Base-by-base conservation (phyloP, 1,140 invertebrate genomes). In the Lanistes nyassanus region DNA sequence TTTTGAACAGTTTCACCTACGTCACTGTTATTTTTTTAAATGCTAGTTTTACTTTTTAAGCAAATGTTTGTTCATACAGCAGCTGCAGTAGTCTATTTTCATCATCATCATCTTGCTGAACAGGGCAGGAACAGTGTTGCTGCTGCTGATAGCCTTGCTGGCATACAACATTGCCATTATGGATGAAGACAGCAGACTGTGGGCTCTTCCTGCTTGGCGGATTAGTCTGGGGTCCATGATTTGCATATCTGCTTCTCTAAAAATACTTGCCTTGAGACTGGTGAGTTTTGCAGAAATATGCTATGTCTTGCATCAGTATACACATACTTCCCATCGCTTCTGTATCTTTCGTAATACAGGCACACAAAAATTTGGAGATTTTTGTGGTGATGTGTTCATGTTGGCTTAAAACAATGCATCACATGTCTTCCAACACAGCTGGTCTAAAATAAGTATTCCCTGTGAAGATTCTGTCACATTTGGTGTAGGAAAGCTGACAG, bases 151-250 rank as follows among this genome's bases (percentile, higher is more conserved):
- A n/a, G 56, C 67, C 1, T 26, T 51, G 36, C 9, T 55, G 13
- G 36, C 26, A 21, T 31, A 42, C 9, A 60, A 72, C n/a, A n/a
- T 69, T 26, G 11, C 47, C 37, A 60, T 36, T 47, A n/a, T 78
- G 65, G 55, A 23, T 2, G 16, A 37, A 39, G 39, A 26, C 70
- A n/a, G n/a, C 34, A 31, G 13, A 31, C n/a, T 77, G 37, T 39
- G 60, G 55, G 42, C 65, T 34, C 37, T 55, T 29, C 77, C 77
- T 31, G 67, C 56, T 29, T 78, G 73, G 77, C 65, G 37, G 53
- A 42, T 73, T 64, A 47, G 69, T 7, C 53, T 78, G 13, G 68
- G 36, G 31, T 65, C 69, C 13, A 31, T 29, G 26, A 16, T 70
- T 0, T 26, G 64, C 29, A 47, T 78, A 42, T 26, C 67, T 6